These are phyloP conservation scores for Corella eumyota DNA, from an alignment of 23 tunicate genomes.

Conservation along the genomic window DNA sequence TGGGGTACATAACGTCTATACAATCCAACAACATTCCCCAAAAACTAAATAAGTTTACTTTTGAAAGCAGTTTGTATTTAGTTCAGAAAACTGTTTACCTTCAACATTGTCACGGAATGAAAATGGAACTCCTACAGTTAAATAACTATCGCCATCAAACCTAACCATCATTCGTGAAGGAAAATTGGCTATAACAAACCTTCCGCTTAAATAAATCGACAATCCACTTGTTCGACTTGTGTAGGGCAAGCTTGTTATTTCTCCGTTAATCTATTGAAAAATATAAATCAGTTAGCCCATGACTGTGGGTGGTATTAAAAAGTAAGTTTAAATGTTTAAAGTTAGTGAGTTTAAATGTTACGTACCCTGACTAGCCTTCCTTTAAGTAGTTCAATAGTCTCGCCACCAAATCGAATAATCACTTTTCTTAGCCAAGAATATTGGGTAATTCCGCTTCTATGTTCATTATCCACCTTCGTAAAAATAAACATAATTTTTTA, in stretches of 20 bases:
- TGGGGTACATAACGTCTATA: too few species aligned
- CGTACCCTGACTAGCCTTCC: slow-evolving; percentile 25
- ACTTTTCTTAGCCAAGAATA: slow-evolving; percentile 76
- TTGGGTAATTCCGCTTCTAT: slow-evolving; percentile 38
- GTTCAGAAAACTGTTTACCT: slow-evolving; percentile 28
- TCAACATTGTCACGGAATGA: slow-evolving; percentile 22
- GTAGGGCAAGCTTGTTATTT: slow-evolving; percentile 42
- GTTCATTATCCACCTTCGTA: slow-evolving; percentile 76
- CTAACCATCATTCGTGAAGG: slow-evolving; percentile 24
- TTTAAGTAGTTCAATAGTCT: slow-evolving; percentile 19
- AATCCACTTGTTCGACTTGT: slow-evolving; percentile 10
- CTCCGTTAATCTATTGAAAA: slow-evolving; percentile 26
- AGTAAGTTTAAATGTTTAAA: not conserved
- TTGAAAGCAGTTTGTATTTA: too few species aligned
- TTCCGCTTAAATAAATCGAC: slow-evolving; percentile 24
- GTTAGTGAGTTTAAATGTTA: not conserved
- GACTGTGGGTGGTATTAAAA: not conserved
- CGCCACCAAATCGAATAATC: slow-evolving; percentile 22
- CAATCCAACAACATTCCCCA: not conserved
- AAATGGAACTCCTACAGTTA: slow-evolving; percentile 24
- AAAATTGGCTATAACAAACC: slow-evolving; percentile 30
- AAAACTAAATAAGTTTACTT: not conserved
- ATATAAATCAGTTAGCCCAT: not conserved
- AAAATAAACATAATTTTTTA: too few species aligned
- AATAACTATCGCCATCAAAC: slow-evolving; percentile 32